Evolutionary conservation across 92 coral and sea anemone species (phyloP).

Genomic region (Bergia sp.): DNA sequence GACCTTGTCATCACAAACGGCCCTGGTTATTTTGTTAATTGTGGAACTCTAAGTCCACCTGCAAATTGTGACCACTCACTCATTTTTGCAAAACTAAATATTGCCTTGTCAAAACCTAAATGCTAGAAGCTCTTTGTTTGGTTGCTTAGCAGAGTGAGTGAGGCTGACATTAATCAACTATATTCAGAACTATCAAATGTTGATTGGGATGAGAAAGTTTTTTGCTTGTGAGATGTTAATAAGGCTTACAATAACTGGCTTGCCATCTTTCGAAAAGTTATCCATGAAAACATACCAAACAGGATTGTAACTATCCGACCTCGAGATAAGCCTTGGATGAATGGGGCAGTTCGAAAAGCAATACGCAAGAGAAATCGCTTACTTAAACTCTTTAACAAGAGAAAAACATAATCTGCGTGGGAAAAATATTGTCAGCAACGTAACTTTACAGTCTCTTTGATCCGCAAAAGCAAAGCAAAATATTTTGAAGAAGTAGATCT

Average conservation of each 20-base stretch:
- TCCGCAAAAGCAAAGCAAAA: too few species aligned
- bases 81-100: slow-evolving; percentile 37
- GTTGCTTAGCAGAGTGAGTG: slow-evolving; percentile 35
- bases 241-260: slow-evolving; percentile 43
- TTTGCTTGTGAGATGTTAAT: slow-evolving; percentile 39
- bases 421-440: too few species aligned
- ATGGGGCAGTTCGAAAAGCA: slow-evolving; percentile 52
- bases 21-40: slow-evolving; percentile 55
- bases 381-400: slow-evolving; percentile 43
- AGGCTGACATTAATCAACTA: background rate
- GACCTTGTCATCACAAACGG: slow-evolving; percentile 56
- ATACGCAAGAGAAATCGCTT: slow-evolving; percentile 61
- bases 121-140: slow-evolving; percentile 44
- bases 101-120: slow-evolving; percentile 10
- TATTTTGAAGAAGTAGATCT: too few species aligned
- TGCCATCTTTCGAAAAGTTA: slow-evolving; percentile 45
- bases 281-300: slow-evolving; percentile 46
- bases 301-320: slow-evolving; percentile 58
- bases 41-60: slow-evolving; percentile 61
- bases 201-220: slow-evolving; percentile 26
- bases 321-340: slow-evolving; percentile 67
- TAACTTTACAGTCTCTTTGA: too few species aligned
- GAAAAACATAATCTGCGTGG: background rate
- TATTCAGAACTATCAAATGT: slow-evolving; percentile 34
- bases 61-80: slow-evolving; percentile 58